A percentile compares a stretch with the other conserved stretches of the same genome.
These are phyloP conservation scores for Chironomus tentans DNA, from an alignment of 2,888 invertebrate species.

Conservation along the genomic window DNA sequence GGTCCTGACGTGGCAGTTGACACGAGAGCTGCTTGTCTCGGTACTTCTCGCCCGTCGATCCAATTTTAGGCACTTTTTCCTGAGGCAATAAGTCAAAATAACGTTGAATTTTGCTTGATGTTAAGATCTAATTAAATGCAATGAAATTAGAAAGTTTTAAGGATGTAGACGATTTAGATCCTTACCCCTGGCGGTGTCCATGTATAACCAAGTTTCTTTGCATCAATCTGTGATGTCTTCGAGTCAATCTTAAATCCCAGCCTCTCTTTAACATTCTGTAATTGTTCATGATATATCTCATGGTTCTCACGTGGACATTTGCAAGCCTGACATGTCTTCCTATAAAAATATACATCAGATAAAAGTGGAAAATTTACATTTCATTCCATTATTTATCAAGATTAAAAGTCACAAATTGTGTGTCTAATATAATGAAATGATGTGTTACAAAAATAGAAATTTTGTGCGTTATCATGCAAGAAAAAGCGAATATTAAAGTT, in stretches of 20 bases:
- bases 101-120: slow-evolving; percentile 65
- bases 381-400: background rate
- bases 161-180: slow-evolving; percentile 33
- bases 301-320: slow-evolving; percentile 85
- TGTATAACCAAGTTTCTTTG: slow-evolving; percentile 60
- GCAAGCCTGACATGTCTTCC: slow-evolving; percentile 88
- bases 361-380: too few relatives aligned
- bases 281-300: slow-evolving; percentile 81
- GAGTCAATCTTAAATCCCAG: slow-evolving; percentile 55
- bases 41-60: slow-evolving; percentile 70
- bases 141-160: background rate
- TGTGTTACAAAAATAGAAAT: background rate
- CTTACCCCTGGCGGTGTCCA: slow-evolving; percentile 50
- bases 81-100: slow-evolving; percentile 85
- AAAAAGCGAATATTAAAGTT: background rate
- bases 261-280: slow-evolving; percentile 66
- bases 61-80: slow-evolving; percentile 64
- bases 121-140: slow-evolving; percentile 33
- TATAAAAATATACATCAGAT: slow-evolving; percentile 43
- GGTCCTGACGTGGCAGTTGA: slow-evolving; percentile 85
- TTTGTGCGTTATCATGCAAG: background rate
- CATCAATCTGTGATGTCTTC: slow-evolving; percentile 45
- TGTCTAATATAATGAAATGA: too few relatives aligned
- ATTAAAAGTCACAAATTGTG: background rate
- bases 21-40: slow-evolving; percentile 72